Evolutionary conservation across 2,888 invertebrate species (phyloP), one percentile per base, ranked within the genome.

Genomic region (Drosophila kuntzei): DNA sequence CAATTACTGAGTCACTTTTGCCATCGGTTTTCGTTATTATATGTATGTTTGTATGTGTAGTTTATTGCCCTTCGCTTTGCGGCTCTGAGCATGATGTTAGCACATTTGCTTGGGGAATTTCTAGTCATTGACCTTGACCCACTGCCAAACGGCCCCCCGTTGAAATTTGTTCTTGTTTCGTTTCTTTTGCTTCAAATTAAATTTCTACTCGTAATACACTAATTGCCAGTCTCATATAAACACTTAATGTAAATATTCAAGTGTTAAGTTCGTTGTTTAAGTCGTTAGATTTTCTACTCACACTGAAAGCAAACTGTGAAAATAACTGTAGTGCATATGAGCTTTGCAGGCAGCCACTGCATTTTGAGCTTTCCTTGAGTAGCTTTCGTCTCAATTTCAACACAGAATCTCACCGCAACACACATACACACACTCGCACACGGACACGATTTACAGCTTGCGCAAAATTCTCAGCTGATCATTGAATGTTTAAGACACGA

Each of bases 1-100:
- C 80, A 87, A 87, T 89, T 84, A 89, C 82, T 88, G 71, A 80
- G 72, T 88, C 87, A 86, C 80, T 88, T 73, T 80, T 63, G 67
- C 65, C 53, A 66, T 64, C 51, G 67, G 67, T 46, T 74, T 60
- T 65, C 43, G 37, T 55, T 50, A 49, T 64, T 71, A 51, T 68
- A 54, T 16, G 44, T 62, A 8, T 53, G 16, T 46, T 22, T 46
- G 16, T 18, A 16, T 60, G 36, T 58, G 71, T 64, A 76, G 89
- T 89, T 85, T 84, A 79, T 85, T 89, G 89, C 87, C 85, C 85
- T 87, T 89, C 87, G 85, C 62, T 79, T 71, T 59, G 64, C 50
- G 43, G 59, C 58, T 49, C 53, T 8, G 43, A 46, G 60, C 78
- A 74, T 80, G 78, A 78, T 83, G 73, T 57, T 76, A 72, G 72